Evolutionary conservation across 2,797 vertebrate species (phyloP).

Genomic region (Typhlichthys subterraneus): DNA sequence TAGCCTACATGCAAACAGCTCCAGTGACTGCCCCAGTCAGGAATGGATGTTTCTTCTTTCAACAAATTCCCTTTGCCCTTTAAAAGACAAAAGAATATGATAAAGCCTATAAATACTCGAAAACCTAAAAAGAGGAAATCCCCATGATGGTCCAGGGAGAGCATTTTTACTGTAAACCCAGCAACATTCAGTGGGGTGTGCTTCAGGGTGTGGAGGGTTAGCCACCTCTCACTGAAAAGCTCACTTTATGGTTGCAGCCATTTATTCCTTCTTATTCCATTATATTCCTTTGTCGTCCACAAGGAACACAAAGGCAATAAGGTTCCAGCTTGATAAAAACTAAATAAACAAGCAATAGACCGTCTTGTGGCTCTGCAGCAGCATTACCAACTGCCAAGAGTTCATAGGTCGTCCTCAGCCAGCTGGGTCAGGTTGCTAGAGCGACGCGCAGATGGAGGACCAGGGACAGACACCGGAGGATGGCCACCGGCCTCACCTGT

Average conservation of each 20-base stretch:
- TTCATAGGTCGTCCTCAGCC: slow-evolving; percentile 88
- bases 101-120: slow-evolving; percentile 46
- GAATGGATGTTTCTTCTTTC: slow-evolving; percentile 72
- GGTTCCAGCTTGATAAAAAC: slow-evolving; percentile 30
- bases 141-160: slow-evolving; percentile 27
- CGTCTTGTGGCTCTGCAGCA: slow-evolving; percentile 32
- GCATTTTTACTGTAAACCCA: slow-evolving; percentile 35
- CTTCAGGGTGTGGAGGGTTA: slow-evolving; percentile 18
- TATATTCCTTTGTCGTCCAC: slow-evolving; percentile 19
- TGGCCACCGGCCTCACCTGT: slow-evolving; percentile 58
- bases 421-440: slow-evolving; percentile 86
- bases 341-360: slow-evolving; percentile 33
- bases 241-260: slow-evolving; percentile 40
- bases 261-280: slow-evolving; percentile 29
- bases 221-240: slow-evolving; percentile 31
- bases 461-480: slow-evolving; percentile 48
- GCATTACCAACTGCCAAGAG: slow-evolving; percentile 20
- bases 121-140: slow-evolving; percentile 56
- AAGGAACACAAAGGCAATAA: slow-evolving; percentile 26
- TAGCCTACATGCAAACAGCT: slow-evolving; percentile 50
- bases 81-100: slow-evolving; percentile 48
- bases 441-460: slow-evolving; percentile 65
- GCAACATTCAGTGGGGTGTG: slow-evolving; percentile 30
- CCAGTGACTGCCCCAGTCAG: slow-evolving; percentile 79
- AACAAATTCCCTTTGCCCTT: slow-evolving; percentile 55